phyloP scores from a whole-genome alignment of 2,888 invertebrate genomes.

The Cryptus armator region DNA sequence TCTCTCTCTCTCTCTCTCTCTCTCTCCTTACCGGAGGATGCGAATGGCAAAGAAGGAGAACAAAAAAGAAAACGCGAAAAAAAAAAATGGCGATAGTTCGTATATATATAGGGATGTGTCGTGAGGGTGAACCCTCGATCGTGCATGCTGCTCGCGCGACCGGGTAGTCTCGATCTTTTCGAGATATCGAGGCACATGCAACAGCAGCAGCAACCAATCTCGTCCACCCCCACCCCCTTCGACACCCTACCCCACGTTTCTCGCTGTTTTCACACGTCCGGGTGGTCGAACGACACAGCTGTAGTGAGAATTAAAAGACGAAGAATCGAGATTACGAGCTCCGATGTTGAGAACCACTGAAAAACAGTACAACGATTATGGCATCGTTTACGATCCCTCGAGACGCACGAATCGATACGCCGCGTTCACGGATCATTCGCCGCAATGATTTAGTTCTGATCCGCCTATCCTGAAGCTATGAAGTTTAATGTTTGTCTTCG shows the following conservation, averaged over 20 bases:
- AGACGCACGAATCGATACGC: conserved; percentile 21
- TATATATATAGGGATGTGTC: conserved; percentile 18
- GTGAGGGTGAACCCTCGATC: conserved; percentile 55
- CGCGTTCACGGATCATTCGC: conserved; percentile 55
- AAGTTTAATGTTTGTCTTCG: not conserved
- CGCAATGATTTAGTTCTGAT: conserved; percentile 62
- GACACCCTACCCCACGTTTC: conserved; percentile 46
- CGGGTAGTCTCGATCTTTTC: conserved; percentile 58
- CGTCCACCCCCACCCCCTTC: conserved; percentile 21
- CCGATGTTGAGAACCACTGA: conserved; percentile 61
- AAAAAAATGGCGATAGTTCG: conserved; percentile 28
- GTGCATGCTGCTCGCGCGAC: conserved; percentile 59
- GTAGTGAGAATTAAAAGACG: conserved; percentile 11
- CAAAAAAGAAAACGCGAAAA: not conserved
- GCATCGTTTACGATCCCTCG: conserved; percentile 67
- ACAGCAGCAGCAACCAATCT: conserved; percentile 55
- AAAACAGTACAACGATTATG: conserved; percentile 64
- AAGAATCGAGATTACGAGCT: conserved; percentile 18
- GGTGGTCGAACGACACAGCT: conserved; percentile 56
- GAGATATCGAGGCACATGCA: conserved; percentile 61
- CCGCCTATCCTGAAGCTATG: conserved; percentile 6
- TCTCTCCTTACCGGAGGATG: not conserved
- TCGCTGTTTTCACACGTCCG: conserved; percentile 59
- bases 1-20: too few relatives aligned
- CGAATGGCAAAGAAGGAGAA: conserved; percentile 17